Evolutionary conservation across 2,888 invertebrate species (phyloP).

Genomic region (Nemurella pictetii): DNA sequence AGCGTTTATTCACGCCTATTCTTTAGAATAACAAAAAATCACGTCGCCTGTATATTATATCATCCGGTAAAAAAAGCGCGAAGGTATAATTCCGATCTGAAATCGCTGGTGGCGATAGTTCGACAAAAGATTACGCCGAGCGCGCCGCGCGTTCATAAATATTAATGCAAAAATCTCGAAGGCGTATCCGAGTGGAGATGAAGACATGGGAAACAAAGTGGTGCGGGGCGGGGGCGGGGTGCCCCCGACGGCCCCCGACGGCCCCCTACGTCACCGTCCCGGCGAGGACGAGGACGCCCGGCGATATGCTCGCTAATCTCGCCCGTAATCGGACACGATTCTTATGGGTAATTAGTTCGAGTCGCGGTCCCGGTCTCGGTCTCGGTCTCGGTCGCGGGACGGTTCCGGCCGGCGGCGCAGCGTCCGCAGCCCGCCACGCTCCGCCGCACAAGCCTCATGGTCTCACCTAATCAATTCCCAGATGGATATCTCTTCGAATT

Average conservation of each 20-base stretch:
- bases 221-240: no score
- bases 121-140: neutral
- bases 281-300: neutral
- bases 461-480: slow-evolving; percentile 14
- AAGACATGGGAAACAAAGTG: no score
- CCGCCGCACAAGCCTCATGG: slow-evolving; percentile 3
- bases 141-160: neutral
- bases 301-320: neutral
- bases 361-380: neutral
- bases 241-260: no score
- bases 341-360: slow-evolving; percentile 24
- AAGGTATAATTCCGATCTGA: neutral
- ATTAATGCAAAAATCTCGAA: neutral
- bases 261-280: no score
- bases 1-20: slow-evolving; percentile 14
- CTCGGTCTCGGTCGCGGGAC: neutral
- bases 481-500: slow-evolving; percentile 8
- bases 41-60: neutral
- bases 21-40: slow-evolving; percentile 6
- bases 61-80: neutral
- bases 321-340: slow-evolving; percentile 17
- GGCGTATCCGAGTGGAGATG: neutral
- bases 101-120: neutral
- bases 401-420: neutral
- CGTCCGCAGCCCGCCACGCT: neutral